A percentile compares a stretch with the other conserved stretches of the same genome.
Evolutionary conservation across 2,113 vertebrate species (phyloP).

Genomic region (Zosterops hypoxanthus): DNA sequence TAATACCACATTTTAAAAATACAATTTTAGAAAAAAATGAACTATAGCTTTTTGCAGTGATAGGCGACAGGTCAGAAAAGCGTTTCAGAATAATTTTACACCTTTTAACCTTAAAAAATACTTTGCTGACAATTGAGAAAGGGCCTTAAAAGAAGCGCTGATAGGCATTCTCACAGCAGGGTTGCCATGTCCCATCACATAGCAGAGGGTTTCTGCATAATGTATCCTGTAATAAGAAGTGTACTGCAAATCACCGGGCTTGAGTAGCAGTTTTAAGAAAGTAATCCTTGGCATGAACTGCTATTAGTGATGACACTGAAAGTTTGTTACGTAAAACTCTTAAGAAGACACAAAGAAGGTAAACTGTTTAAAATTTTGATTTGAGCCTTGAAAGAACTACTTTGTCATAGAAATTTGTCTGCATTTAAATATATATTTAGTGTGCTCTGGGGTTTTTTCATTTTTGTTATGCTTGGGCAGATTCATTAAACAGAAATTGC

Average conservation of each 20-base stretch:
- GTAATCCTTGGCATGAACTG: slow-evolving; percentile 72
- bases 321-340: slow-evolving; percentile 79
- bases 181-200: slow-evolving; percentile 80
- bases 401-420: slow-evolving; percentile 46
- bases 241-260: slow-evolving; percentile 72
- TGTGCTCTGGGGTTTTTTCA: not conserved
- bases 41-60: slow-evolving; percentile 80
- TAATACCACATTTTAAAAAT: slow-evolving; percentile 77
- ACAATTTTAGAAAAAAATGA: slow-evolving; percentile 78
- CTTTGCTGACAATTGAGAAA: slow-evolving; percentile 87
- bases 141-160: slow-evolving; percentile 85
- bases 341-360: slow-evolving; percentile 68
- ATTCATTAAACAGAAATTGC: not conserved
- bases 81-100: slow-evolving; percentile 90
- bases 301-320: slow-evolving; percentile 78
- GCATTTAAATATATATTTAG: slow-evolving; percentile 57
- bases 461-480: slow-evolving; percentile 60
- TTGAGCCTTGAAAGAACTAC: slow-evolving; percentile 34
- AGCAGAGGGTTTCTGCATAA: slow-evolving; percentile 81
- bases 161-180: slow-evolving; percentile 84
- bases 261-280: slow-evolving; percentile 73
- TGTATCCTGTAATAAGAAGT: slow-evolving; percentile 80
- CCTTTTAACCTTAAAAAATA: slow-evolving; percentile 90
- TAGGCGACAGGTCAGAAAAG: slow-evolving; percentile 87
- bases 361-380: slow-evolving; percentile 73